Conservation (phyloP, 2,113 vertebrate genomes). For the Scortum barcoo region DNA sequence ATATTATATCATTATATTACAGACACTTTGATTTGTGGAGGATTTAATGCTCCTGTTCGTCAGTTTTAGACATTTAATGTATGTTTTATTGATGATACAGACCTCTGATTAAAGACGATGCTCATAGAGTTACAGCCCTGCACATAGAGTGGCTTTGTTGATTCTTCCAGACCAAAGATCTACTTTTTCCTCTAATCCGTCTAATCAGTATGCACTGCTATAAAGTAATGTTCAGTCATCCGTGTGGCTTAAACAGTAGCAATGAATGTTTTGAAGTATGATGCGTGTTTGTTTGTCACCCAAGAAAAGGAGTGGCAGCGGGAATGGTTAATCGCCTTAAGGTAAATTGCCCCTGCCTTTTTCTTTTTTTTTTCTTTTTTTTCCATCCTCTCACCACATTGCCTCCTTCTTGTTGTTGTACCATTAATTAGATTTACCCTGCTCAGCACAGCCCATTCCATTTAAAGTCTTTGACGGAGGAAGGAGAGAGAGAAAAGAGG, state of each 20-base stretch:
- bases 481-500: slow-evolving; percentile 30
- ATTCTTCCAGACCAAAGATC: slow-evolving; percentile 28
- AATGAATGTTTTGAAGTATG: slow-evolving; percentile 50
- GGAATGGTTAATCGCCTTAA: slow-evolving; percentile 71
- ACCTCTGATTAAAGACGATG: slow-evolving; percentile 8
- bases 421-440: slow-evolving; percentile 82
- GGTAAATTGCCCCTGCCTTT: slow-evolving; percentile 65
- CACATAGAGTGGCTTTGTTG: slow-evolving; percentile 9
- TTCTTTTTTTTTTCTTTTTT: slow-evolving; percentile 49
- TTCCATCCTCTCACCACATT: slow-evolving; percentile 59
- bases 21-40: no score
- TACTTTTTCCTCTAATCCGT: slow-evolving; percentile 33
- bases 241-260: slow-evolving; percentile 53
- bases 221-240: slow-evolving; percentile 49
- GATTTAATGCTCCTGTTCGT: slow-evolving; percentile 8
- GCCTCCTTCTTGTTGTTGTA: slow-evolving; percentile 72
- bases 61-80: slow-evolving; percentile 21
- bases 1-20: no score
- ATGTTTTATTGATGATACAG: slow-evolving; percentile 21
- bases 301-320: slow-evolving; percentile 54
- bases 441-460: slow-evolving; percentile 69
- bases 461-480: slow-evolving; percentile 70
- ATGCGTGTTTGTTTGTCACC: slow-evolving; percentile 63
- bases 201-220: slow-evolving; percentile 29
- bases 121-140: slow-evolving; percentile 1